Conservation (phyloP, 2,113 vertebrate species). For the Lipophrys pholis region DNA sequence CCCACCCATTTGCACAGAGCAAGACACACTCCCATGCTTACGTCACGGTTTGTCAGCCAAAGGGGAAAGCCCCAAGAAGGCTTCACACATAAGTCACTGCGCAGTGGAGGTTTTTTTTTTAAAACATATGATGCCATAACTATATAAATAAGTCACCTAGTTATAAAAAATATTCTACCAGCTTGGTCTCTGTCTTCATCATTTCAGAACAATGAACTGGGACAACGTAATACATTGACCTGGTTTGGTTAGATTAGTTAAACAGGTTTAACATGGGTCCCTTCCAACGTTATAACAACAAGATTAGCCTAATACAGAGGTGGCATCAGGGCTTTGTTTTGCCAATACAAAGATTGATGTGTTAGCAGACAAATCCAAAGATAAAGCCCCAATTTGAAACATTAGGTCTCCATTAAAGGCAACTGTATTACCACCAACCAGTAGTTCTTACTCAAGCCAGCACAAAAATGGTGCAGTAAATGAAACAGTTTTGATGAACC, state of each 20-base stretch:
- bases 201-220: neutral
- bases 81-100: conserved; percentile 20
- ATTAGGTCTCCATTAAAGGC: no score
- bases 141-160: no score
- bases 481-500: no score
- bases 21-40: conserved; percentile 59
- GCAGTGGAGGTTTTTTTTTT: conserved; percentile 12
- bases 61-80: conserved; percentile 65
- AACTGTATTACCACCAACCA: no score
- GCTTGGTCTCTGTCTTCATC: neutral
- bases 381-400: no score
- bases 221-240: neutral
- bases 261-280: neutral
- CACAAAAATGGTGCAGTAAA: no score
- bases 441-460: no score
- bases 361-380: conserved; percentile 1
- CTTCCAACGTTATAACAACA: neutral
- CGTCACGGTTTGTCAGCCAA: conserved; percentile 60
- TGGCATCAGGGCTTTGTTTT: conserved; percentile 15
- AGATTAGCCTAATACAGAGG: neutral
- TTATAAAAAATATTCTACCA: neutral
- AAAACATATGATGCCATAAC: neutral
- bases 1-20: conserved; percentile 37
- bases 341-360: neutral
- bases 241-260: neutral